Evolutionary conservation across 37 sponge, comb jelly and placozoan species (phyloP).

Genomic region (Beroe ovata): DNA sequence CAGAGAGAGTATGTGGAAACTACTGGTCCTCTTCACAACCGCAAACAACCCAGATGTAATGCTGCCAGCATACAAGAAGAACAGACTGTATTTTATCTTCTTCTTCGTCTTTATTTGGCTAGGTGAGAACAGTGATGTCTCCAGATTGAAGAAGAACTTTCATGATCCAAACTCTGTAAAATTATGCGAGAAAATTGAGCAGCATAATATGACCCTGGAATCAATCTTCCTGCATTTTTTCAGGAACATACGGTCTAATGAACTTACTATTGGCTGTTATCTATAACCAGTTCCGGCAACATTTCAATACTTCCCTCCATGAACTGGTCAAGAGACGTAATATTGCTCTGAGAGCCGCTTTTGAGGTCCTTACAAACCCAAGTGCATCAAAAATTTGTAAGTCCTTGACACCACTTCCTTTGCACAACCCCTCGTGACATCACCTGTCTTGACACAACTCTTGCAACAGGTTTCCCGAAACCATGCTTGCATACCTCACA

Average conservation of each 20-base stretch:
- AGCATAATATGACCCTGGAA: too few species aligned
- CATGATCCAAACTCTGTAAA: too few species aligned
- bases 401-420: too few species aligned
- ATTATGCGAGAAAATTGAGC: too few species aligned
- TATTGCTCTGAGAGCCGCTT: conserved; percentile 89
- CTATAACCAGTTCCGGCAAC: conserved; percentile 89
- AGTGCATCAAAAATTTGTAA: not conserved
- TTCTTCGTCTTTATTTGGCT: conserved; percentile 85
- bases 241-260: conserved; percentile 80
- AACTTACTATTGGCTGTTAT: conserved; percentile 92
- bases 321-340: conserved; percentile 77
- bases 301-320: conserved; percentile 78
- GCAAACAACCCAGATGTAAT: conserved; percentile 98
- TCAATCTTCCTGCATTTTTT: too few species aligned
- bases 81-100: conserved; percentile 82
- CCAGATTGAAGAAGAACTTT: too few species aligned
- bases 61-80: conserved; percentile 88
- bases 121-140: conserved; percentile 69
- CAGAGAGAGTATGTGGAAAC: conserved; percentile 70
- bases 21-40: conserved; percentile 88
- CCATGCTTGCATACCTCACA: too few species aligned
- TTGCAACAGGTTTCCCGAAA: too few species aligned
- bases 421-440: too few species aligned
- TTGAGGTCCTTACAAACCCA: conserved; percentile 76
- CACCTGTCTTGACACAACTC: too few species aligned